Percentiles rank a stretch among this genome's conserved stretches.
Conservation (phyloP, 1,140 invertebrate species). For the Anastrepha obliqua region DNA sequence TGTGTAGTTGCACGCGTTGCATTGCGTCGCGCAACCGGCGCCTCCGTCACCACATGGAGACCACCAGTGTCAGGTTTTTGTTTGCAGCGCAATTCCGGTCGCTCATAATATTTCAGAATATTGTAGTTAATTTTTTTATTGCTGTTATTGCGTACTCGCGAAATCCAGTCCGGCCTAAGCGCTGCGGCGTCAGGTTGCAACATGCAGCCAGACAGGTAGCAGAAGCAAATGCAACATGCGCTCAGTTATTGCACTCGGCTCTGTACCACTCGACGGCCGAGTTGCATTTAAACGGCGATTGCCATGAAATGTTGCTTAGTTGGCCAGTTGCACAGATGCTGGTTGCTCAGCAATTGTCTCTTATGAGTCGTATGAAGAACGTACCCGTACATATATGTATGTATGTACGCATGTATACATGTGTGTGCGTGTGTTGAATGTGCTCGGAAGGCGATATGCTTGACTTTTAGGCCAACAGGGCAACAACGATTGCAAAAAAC, state of each 20-base stretch:
- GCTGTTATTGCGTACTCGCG: background rate
- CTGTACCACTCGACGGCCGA: background rate
- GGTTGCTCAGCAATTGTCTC: background rate
- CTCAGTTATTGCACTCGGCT: background rate
- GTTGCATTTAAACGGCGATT: conserved; percentile 10
- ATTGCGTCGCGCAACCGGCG: background rate
- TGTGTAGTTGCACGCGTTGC: no score
- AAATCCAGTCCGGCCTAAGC: background rate
- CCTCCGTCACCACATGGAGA: background rate
- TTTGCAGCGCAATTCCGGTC: background rate
- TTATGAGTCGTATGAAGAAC: no score
- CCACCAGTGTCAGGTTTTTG: background rate
- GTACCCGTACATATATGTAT: no score
- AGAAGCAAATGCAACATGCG: background rate
- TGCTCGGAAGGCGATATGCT: conserved; percentile 13
- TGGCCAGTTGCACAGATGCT: background rate
- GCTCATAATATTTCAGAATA: conserved; percentile 37
- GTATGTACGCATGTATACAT: no score
- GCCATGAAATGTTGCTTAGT: background rate
- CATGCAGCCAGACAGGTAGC: background rate
- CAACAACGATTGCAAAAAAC: background rate
- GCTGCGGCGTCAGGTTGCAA: conserved; percentile 5
- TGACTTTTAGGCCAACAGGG: conserved; percentile 5
- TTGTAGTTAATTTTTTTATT: background rate
- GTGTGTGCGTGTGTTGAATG: background rate